Base-by-base conservation (phyloP, 2,113 vertebrate species). In the Cheirogaleus medius region DNA sequence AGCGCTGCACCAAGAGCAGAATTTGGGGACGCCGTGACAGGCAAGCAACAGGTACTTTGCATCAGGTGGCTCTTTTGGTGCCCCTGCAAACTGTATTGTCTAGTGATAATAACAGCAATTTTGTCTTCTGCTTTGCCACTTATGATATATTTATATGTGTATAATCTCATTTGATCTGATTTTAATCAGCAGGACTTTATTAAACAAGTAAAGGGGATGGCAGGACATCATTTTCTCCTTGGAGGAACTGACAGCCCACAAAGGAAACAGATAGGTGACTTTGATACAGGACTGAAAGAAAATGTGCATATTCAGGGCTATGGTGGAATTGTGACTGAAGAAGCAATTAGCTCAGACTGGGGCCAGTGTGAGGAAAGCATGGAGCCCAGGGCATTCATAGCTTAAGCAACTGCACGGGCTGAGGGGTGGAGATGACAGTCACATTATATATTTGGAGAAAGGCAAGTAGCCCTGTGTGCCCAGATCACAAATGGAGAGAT, bases 381-480 rank as follows among this genome's bases (percentile, higher is more conserved):
- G 3, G 47, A 2, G n/a, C 14, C n/a, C 49, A 52, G 42, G 34
- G 6, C 9, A 5, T 20, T 3, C 7, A 11, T 0, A n/a, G 54
- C 52, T 47, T 6, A 63, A 68, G n/a, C 42, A n/a, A 3, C 4
- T n/a, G 25, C 20, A 39, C 6, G 12, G 8, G n/a, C 69, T 39
- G 1, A n/a, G 8, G n/a, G 17, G 11, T 8, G 27, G 44, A 7
- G 2, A 6, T 1, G 47, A 13, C 73, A 17, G 63, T 6, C 42
- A 21, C 15, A 1, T 0, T 32, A 3, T 1, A 6, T 25, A 39
- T 10, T 3, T 54, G 2, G 25, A 7, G n/a, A 47, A 76, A 56
- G 27, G 20, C 27, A 44, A 58, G 34, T 1, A 32, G 47, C 29
- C 11, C 60, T 20, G 2, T 76, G 17, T n/a, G 2, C 10, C 2